These are phyloP conservation scores for Myotis davidii DNA, from an alignment of 2,113 vertebrate species.

Conservation along the genomic window DNA sequence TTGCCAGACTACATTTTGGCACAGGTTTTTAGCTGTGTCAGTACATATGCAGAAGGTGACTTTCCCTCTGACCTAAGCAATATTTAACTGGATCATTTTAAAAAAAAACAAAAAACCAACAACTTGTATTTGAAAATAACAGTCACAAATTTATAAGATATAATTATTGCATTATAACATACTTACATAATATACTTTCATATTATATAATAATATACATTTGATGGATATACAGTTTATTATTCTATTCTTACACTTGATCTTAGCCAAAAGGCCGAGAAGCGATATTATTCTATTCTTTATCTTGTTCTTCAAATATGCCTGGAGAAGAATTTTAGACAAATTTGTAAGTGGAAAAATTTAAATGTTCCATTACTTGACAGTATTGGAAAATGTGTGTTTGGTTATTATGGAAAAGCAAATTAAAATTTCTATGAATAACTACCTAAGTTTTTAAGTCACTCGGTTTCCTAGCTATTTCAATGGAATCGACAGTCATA, in stretches of 20 bases:
- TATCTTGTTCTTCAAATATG: conserved; percentile 52
- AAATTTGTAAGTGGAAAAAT: conserved; percentile 48
- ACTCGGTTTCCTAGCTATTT: conserved; percentile 82
- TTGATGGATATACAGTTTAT: conserved; percentile 32
- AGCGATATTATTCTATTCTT: conserved; percentile 14
- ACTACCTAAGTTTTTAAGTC: conserved; percentile 77
- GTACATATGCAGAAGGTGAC: not conserved
- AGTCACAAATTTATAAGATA: not conserved
- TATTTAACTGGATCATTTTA: not conserved
- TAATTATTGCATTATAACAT: not conserved
- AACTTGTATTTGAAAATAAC: conserved; percentile 16
- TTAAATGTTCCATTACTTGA: conserved; percentile 45
- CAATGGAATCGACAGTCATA: conserved; percentile 86
- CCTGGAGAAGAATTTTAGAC: conserved; percentile 30
- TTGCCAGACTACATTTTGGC: not conserved
- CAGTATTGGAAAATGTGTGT: not conserved
- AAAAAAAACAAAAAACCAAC: conserved; percentile 22
- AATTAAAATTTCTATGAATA: conserved; percentile 41
- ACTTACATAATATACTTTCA: not conserved
- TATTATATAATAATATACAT: conserved; percentile 48
- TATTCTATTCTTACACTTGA: not conserved
- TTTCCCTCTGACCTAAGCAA: not conserved
- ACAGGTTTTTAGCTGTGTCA: not conserved
- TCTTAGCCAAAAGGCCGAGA: no score
- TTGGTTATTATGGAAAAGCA: conserved; percentile 31